Evolutionary conservation across 2,888 invertebrate genomes (phyloP), one percentile per base, ranked within the genome.

Genomic region (Phaonia tiefii): DNA sequence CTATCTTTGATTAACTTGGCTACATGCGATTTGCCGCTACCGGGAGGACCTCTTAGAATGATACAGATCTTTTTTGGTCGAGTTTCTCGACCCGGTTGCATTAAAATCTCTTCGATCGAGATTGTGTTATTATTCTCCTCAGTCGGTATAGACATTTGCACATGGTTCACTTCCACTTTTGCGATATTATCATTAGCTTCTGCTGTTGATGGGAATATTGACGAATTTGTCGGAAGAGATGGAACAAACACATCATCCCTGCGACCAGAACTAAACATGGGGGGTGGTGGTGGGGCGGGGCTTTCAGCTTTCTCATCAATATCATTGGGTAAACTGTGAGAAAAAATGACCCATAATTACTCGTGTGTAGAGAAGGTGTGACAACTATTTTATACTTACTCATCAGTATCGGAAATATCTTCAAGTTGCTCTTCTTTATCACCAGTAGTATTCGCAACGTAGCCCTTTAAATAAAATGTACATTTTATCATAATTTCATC

Each of bases 1-100:
- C 93, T 93, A 78, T 95, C 95, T 89, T 98, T 96, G 84, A 98
- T 96, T 79, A 97, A 91, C 91, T 96, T 97, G 0, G 97, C 96
- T 80, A 97, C 92, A 90, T 95, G 96, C 7, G 97, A 96, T 91
- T 99, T 99, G 44, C 99, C 99, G 90, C 98, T 96, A 10, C 99
- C 99, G 0, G 99, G 98, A 15, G 96, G 95, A 3, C 99, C 99
- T 89, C 99, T 92, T 66, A 99, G 91, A 86, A 99, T 96, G 76
- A 98, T 95, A 37, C 96, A 96, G 85, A 99, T 95, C 89, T 93
- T 89, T 77, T 89, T 89, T 7, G 98, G 97, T 85, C 99, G 93
- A 85, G 93, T 94, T 79, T 93, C 92, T 63, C 98, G 93, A 8
- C 96, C 96, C 1, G 98, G 98, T 22, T 93, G 91, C 87, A 94